Percentiles rank a stretch among this genome's conserved stretches.
Evolutionary conservation across 2,113 vertebrate species (phyloP).

Genomic region (Oreochromis aureus): DNA sequence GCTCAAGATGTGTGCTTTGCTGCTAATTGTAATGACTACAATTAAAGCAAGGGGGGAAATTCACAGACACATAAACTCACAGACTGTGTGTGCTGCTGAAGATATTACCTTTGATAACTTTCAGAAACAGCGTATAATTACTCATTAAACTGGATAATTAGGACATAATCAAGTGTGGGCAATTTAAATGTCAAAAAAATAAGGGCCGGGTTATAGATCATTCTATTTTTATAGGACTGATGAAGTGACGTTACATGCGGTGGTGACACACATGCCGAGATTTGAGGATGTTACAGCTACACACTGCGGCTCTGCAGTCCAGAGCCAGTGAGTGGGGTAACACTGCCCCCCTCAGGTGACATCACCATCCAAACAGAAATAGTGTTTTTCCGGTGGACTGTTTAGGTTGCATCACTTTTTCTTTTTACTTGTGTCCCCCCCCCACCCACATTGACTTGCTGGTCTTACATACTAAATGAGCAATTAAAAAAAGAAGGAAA

Average conservation of each 20-base stretch:
- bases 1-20: background rate
- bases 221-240: background rate
- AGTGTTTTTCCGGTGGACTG: accelerated
- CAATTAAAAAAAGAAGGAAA: background rate
- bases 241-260: background rate
- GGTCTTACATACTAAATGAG: background rate
- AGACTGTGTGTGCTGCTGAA: conserved; percentile 1
- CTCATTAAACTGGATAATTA: conserved; percentile 38
- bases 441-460: background rate
- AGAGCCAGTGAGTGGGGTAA: background rate
- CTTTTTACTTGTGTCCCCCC: background rate
- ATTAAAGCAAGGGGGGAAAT: background rate
- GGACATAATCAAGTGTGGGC: conserved; percentile 1
- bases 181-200: conserved; percentile 18
- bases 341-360: conserved; percentile 41
- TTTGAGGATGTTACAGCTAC: background rate
- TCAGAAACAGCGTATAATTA: conserved; percentile 12
- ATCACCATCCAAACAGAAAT: background rate
- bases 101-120: conserved; percentile 19
- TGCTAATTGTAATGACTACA: conserved; percentile 26
- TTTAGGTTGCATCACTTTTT: background rate
- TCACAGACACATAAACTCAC: background rate
- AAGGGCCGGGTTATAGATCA: background rate
- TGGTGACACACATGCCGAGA: background rate
- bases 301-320: background rate